Evolutionary conservation across 2,888 invertebrate species (phyloP).

Genomic region (Drosophila seclusa): DNA sequence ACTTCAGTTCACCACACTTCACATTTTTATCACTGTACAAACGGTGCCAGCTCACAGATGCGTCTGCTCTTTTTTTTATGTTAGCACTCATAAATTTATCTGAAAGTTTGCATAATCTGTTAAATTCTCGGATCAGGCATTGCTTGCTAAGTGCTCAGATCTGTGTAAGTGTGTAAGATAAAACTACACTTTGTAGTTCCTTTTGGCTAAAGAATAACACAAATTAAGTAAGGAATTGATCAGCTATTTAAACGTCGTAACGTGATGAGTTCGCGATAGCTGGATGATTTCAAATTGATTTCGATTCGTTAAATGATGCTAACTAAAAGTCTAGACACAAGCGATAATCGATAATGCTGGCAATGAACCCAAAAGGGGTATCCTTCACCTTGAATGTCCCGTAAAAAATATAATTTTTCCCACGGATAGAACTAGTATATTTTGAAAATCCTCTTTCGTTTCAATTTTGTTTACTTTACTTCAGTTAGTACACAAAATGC

Average conservation of each 20-base stretch:
- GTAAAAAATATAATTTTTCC: background rate
- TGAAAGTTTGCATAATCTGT: conserved; percentile 43
- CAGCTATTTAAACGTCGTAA: background rate
- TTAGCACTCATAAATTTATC: conserved; percentile 37
- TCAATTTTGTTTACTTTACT: background rate
- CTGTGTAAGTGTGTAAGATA: conserved; percentile 43
- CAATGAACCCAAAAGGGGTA: conserved; percentile 14
- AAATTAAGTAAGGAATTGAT: conserved; percentile 10
- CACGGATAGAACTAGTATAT: background rate
- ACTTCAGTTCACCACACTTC: conserved; percentile 43
- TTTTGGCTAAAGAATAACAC: background rate
- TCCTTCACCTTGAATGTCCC: no score
- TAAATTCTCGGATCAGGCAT: background rate
- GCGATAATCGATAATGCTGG: conserved; percentile 6
- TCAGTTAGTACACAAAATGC: background rate
- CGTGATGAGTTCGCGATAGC: background rate
- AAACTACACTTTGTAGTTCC: background rate
- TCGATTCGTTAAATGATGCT: conserved; percentile 28
- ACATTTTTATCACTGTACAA: conserved; percentile 50
- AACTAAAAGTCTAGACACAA: conserved; percentile 53
- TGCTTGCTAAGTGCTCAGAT: conserved; percentile 5
- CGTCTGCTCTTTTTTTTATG: conserved; percentile 10
- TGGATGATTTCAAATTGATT: conserved; percentile 14
- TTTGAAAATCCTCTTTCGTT: background rate
- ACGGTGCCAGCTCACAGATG: conserved; percentile 28